Evolutionary conservation across 1,140 invertebrate genomes (phyloP), one percentile per base, ranked within the genome.

Genomic region (Heliconius hermathena): DNA sequence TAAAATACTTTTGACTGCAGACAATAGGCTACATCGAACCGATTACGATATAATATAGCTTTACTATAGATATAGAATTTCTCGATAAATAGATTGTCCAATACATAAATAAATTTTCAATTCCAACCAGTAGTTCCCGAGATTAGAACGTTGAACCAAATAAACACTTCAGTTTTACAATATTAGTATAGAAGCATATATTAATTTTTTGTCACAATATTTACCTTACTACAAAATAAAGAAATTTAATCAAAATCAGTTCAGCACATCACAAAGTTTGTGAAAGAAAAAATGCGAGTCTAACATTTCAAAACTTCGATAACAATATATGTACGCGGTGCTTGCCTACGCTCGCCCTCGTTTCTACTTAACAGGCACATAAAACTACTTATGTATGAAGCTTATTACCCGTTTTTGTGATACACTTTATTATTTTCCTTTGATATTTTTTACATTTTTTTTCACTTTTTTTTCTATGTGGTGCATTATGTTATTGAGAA

Each of bases 321-420:
- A 66, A 66, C 60, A 66, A 66, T 66, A 66, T 66, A 66, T n/a
- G 52, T 54, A 18, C 57, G 57, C 22, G 57, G 57, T n/a, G 29
- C 60, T 66, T 26, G 60, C 60, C 60, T 66, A 29, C 60, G 60
- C 60, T 29, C 60, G 60, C 60, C 60, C 60, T 66, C 60, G 26
- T 66, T 66, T 66, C 60, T 66, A 66, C 60, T 66, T 66, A 66
- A 66, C 22, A 66, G 60, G 60, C 60, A 66, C 60, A 66, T 66
- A 29, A 66, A 66, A 66, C 60, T 66, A 66, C 26, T 22, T 66
- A 66, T 66, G 60, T 66, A 29, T 29, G 60, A 29, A 29, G 26
- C 60, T 66, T 52, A 74, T 74, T 49, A 74, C 49, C 26, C 73
- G 73, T 74, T 66, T 74, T 74, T 74, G 73, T 20, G 73, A 74